Percentiles rank a stretch among this genome's conserved stretches.
Evolutionary conservation across 1,140 invertebrate species (phyloP).

Genomic region (Drosophila lowei): DNA sequence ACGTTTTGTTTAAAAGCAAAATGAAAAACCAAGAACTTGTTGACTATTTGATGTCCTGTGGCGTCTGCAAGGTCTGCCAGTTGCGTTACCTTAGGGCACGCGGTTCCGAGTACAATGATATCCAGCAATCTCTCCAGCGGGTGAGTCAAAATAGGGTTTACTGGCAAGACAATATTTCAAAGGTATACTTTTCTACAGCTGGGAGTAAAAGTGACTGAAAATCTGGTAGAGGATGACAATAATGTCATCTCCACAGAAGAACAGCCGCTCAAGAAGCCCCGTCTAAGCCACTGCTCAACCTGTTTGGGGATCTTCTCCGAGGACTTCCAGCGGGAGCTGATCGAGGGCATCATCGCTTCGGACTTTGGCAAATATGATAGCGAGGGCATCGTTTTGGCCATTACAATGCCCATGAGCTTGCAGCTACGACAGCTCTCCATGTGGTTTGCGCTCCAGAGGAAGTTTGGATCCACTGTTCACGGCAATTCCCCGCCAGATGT

Average conservation of each 20-base stretch:
- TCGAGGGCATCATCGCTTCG: constrained; percentile 82
- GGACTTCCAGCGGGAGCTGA: constrained; percentile 81
- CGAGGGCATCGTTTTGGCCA: constrained; percentile 78
- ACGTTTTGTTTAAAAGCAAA: constrained; percentile 8
- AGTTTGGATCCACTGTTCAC: constrained; percentile 70
- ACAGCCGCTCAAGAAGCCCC: constrained; percentile 74
- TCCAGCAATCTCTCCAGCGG: constrained; percentile 74
- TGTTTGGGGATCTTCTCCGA: constrained; percentile 88
- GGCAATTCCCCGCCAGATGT: constrained; percentile 64
- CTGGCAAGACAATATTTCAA: neutral
- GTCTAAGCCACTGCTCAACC: constrained; percentile 84
- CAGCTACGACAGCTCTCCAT: constrained; percentile 83
- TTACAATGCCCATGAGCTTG: constrained; percentile 82
- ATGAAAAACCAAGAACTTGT: constrained; percentile 83
- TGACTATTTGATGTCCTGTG: constrained; percentile 79
- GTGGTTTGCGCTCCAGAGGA: constrained; percentile 79
- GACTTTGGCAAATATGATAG: constrained; percentile 83
- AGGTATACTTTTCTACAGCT: constrained; percentile 25
- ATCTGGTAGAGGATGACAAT: neutral
- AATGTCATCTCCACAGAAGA: neutral
- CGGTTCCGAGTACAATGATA: constrained; percentile 83
- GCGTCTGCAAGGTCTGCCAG: constrained; percentile 85
- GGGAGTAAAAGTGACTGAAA: constrained; percentile 47
- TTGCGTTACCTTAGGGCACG: constrained; percentile 84
- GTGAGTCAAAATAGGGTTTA: constrained; percentile 60